A percentile compares a stretch with the other conserved stretches of the same genome.
Conservation (phyloP, 2,888 invertebrate genomes). For the Heliconius ismenius region DNA sequence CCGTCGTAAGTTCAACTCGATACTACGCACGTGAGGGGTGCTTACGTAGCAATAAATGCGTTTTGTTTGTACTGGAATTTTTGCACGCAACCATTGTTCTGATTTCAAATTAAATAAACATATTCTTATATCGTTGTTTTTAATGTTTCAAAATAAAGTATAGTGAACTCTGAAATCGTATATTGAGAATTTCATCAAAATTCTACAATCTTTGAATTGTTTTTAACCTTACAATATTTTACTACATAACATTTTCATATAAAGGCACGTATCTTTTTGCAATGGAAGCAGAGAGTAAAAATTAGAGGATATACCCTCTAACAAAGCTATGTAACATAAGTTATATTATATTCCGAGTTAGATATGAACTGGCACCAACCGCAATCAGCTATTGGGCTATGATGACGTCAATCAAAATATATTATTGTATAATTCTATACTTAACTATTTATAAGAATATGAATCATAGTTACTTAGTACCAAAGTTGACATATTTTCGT, state of each 20-base stretch:
- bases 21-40: constrained; percentile 51
- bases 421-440: constrained; percentile 5
- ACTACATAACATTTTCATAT: background rate
- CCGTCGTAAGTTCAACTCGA: constrained; percentile 45
- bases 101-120: constrained; percentile 50
- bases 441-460: constrained; percentile 23
- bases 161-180: constrained; percentile 50
- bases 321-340: background rate
- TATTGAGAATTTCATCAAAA: background rate
- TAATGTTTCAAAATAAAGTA: constrained; percentile 48
- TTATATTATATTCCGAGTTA: background rate
- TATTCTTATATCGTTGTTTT: constrained; percentile 50
- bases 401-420: background rate
- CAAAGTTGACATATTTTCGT: constrained; percentile 33
- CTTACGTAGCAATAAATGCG: constrained; percentile 52
- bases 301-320: background rate
- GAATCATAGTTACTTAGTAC: constrained; percentile 32
- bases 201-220: background rate
- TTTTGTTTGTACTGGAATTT: constrained; percentile 57
- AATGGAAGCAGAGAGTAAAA: background rate
- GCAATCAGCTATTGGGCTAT: background rate
- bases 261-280: background rate
- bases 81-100: constrained; percentile 54
- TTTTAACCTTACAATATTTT: background rate
- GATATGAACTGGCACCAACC: background rate